phyloP scores from a whole-genome alignment of 2,113 vertebrate genomes.

The Sphyrna mokarran region DNA sequence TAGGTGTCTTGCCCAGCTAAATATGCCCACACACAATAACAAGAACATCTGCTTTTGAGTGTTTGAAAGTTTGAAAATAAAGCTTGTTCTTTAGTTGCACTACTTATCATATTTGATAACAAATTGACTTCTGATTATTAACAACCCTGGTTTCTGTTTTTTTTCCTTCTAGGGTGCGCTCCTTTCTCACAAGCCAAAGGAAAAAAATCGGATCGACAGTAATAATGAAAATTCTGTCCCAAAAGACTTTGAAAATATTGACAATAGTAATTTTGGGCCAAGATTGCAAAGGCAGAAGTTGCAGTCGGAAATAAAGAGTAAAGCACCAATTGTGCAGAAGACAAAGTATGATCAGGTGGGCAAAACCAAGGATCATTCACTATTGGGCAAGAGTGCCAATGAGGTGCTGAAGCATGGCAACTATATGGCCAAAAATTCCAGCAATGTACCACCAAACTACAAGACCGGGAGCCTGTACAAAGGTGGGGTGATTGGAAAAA shows the following conservation, averaged over 20 bases:
- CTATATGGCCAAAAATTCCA: conserved; percentile 46
- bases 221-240: conserved; percentile 98
- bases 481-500: conserved; percentile 41
- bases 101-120: neutral
- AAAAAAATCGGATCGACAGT: conserved; percentile 84
- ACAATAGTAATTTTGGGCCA: conserved; percentile 93
- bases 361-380: conserved; percentile 55
- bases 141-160: conserved; percentile 40
- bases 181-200: conserved; percentile 88
- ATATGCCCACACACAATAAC: neutral
- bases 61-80: neutral
- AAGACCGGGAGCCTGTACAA: conserved; percentile 49
- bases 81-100: neutral
- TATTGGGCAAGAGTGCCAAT: conserved; percentile 63
- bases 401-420: conserved; percentile 59
- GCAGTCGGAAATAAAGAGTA: conserved; percentile 60
- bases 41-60: neutral
- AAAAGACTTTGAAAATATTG: conserved; percentile 94
- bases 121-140: neutral
- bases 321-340: conserved; percentile 70
- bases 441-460: conserved; percentile 49
- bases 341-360: conserved; percentile 68
- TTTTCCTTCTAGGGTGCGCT: conserved; percentile 70
- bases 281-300: conserved; percentile 79
- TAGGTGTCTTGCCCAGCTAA: neutral